Evolutionary conservation across 1,140 invertebrate genomes (phyloP).

Genomic region (Bursaphelenchus mucronatus): DNA sequence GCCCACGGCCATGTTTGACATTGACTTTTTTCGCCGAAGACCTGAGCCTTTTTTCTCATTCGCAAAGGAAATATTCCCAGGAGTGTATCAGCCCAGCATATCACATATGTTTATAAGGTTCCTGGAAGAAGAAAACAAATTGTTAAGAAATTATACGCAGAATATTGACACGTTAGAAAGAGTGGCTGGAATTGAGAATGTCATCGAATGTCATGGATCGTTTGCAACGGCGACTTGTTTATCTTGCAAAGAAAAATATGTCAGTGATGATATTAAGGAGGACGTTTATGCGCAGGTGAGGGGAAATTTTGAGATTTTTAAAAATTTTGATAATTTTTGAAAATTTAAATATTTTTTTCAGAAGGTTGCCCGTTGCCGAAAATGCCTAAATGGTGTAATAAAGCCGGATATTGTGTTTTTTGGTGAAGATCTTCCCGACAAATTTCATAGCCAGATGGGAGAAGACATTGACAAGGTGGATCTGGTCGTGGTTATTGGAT

Average conservation of each 20-base stretch:
- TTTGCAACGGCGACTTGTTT: slow-evolving; percentile 36
- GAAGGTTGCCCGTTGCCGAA: slow-evolving; percentile 73
- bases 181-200: slow-evolving; percentile 71
- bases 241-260: slow-evolving; percentile 29
- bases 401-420: slow-evolving; percentile 94
- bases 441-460: slow-evolving; percentile 42
- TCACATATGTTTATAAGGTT: slow-evolving; percentile 79
- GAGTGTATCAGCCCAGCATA: slow-evolving; percentile 69
- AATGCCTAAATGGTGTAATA: slow-evolving; percentile 72
- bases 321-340: too few relatives aligned
- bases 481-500: slow-evolving; percentile 42
- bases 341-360: slow-evolving; percentile 26
- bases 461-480: slow-evolving; percentile 34
- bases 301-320: too few relatives aligned
- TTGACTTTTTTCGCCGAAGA: slow-evolving; percentile 77
- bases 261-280: slow-evolving; percentile 37
- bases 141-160: slow-evolving; percentile 84
- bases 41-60: slow-evolving; percentile 86
- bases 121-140: slow-evolving; percentile 73
- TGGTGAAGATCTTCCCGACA: slow-evolving; percentile 75
- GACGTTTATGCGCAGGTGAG: slow-evolving; percentile 35
- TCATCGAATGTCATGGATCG: slow-evolving; percentile 64
- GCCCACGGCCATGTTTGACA: slow-evolving; percentile 86
- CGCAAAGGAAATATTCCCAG: slow-evolving; percentile 64
- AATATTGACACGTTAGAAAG: slow-evolving; percentile 87